A percentile compares a stretch with the other conserved stretches of the same genome.
Conservation (phyloP, 2,797 vertebrate species). For the Hippocampus kuda region DNA sequence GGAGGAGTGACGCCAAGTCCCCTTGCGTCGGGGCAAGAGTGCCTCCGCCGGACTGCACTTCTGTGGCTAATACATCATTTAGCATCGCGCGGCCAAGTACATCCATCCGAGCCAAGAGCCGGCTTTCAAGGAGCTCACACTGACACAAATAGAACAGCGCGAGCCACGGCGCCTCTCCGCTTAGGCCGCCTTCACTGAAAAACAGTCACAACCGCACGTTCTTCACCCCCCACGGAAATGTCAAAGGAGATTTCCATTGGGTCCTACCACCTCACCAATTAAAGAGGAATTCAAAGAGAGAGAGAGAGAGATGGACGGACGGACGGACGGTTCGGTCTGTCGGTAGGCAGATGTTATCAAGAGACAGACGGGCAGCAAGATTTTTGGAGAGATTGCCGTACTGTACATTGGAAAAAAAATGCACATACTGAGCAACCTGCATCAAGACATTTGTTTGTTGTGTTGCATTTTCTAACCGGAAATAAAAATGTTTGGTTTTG, state of each 20-base stretch:
- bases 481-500: no score
- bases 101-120: slow-evolving; percentile 11
- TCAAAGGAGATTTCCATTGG: not conserved
- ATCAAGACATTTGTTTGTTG: no score
- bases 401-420: no score
- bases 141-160: not conserved
- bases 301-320: no score
- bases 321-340: no score
- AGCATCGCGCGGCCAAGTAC: slow-evolving; percentile 22
- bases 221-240: not conserved
- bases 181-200: not conserved
- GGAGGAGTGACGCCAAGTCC: not conserved
- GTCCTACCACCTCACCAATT: not conserved
- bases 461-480: no score
- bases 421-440: no score
- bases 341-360: no score
- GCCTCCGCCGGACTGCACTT: slow-evolving; percentile 13
- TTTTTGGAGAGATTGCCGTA: no score
- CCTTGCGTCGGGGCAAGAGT: slow-evolving; percentile 2
- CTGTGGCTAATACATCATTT: slow-evolving; percentile 25
- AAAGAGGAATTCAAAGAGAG: no score
- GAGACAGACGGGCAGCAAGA: no score
- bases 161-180: not conserved
- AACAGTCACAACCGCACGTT: not conserved
- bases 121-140: not conserved